phyloP scores from a whole-genome alignment of 1,140 invertebrate genomes.

The Atopsyche davidsoni region DNA sequence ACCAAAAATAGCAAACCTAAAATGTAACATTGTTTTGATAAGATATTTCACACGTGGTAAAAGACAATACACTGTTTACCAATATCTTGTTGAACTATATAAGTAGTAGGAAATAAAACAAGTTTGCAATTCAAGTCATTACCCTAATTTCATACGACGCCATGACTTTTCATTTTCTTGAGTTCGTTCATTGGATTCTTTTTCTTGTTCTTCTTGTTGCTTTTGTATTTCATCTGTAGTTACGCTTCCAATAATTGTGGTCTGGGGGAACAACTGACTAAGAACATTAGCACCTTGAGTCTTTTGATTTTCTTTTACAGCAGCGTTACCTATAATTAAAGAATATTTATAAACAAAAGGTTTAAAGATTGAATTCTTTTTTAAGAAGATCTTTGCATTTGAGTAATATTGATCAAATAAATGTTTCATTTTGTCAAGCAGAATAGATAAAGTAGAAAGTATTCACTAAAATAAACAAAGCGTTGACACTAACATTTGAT shows the following conservation, averaged over 20 bases:
- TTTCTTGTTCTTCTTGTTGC: slow-evolving; percentile 45
- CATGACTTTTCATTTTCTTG: slow-evolving; percentile 55
- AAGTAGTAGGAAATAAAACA: background rate
- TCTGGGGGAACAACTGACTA: slow-evolving; percentile 43
- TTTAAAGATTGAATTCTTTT: background rate
- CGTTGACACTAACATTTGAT: too few species aligned
- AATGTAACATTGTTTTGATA: slow-evolving; percentile 5
- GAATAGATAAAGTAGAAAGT: background rate
- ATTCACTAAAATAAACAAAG: background rate
- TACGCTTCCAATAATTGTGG: slow-evolving; percentile 31
- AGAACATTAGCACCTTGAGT: slow-evolving; percentile 31
- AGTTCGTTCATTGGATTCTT: slow-evolving; percentile 44
- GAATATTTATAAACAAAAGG: background rate
- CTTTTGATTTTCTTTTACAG: slow-evolving; percentile 10
- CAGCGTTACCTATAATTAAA: slow-evolving; percentile 4
- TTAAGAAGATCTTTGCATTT: too few species aligned
- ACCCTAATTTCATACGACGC: slow-evolving; percentile 57
- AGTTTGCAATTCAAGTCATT: slow-evolving; percentile 11
- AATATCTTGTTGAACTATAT: background rate
- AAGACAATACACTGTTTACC: background rate
- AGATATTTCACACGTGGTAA: slow-evolving; percentile 2
- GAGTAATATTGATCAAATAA: too few species aligned
- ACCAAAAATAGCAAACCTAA: slow-evolving; percentile 51
- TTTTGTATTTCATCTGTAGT: slow-evolving; percentile 41
- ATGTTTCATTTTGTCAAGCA: background rate